Evolutionary conservation across 2,113 vertebrate genomes (phyloP).

Genomic region (Oryzias woworae): DNA sequence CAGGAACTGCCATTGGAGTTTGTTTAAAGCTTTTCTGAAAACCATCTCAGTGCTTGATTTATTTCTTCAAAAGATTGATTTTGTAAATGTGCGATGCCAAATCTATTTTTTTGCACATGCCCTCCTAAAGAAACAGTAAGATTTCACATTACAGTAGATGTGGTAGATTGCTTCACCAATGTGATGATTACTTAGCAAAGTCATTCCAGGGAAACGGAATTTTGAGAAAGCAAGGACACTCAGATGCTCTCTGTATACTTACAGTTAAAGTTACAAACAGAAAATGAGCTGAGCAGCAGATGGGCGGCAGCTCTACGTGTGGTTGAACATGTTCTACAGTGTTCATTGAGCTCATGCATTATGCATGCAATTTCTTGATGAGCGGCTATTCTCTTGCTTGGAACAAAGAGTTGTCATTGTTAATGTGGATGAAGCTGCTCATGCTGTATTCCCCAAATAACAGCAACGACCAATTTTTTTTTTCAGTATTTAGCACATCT

Average conservation of each 20-base stretch:
- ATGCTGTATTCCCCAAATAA: conserved; percentile 7
- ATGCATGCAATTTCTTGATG: conserved; percentile 49
- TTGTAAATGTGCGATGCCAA: background rate
- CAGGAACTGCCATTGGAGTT: conserved; percentile 2
- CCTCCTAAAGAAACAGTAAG: background rate
- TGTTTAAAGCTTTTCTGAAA: background rate
- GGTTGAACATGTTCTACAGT: conserved; percentile 12
- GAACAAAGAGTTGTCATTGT: conserved; percentile 28
- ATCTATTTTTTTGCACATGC: background rate
- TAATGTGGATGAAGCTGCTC: background rate
- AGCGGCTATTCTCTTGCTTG: conserved; percentile 13
- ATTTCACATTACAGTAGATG: background rate
- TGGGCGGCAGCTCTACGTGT: background rate
- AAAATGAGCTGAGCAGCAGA: conserved; percentile 28
- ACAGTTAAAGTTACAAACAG: conserved; percentile 14
- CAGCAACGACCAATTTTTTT: background rate
- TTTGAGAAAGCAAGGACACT: conserved; percentile 14
- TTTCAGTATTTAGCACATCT: too few relatives aligned
- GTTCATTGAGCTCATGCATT: conserved; percentile 44
- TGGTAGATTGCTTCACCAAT: conserved; percentile 5
- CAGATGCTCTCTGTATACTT: conserved; percentile 22
- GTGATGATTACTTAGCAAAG: conserved; percentile 1
- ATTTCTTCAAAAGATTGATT: background rate
- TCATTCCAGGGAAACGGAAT: conserved; percentile 17
- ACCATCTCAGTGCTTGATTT: background rate